phyloP scores from a whole-genome alignment of 2,113 vertebrate genomes.

The Oncorhynchus keta region DNA sequence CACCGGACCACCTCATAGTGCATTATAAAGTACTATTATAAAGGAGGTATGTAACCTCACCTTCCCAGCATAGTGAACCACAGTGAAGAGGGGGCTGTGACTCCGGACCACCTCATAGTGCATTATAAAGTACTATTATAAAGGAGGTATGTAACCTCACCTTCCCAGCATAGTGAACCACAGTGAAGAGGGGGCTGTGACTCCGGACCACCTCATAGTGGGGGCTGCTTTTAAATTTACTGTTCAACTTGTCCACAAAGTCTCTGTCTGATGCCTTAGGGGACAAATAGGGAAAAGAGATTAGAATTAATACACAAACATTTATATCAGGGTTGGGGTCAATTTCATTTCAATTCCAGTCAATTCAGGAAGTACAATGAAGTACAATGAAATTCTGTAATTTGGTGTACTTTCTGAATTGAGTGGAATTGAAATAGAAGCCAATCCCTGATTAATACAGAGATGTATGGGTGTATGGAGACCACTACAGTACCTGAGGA shows the following conservation, averaged over 20 bases:
- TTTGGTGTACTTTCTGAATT: no score
- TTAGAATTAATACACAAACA: not conserved
- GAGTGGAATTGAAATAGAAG: no score
- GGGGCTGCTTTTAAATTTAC: slow-evolving; percentile 63
- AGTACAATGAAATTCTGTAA: no score
- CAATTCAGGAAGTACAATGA: no score
- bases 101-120: no score
- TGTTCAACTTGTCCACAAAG: slow-evolving; percentile 78
- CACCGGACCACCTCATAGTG: no score
- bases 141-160: slow-evolving; percentile 44
- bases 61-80: no score
- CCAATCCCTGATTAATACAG: not conserved
- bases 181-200: slow-evolving; percentile 61
- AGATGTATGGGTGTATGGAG: not conserved
- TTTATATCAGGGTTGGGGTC: not conserved
- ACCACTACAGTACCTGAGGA: slow-evolving; percentile 63
- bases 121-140: no score
- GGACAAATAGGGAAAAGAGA: slow-evolving; percentile 7
- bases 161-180: slow-evolving; percentile 78
- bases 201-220: slow-evolving; percentile 66
- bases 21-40: no score
- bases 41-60: no score
- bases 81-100: no score
- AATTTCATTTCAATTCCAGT: not conserved
- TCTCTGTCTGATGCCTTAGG: slow-evolving; percentile 73